These are phyloP conservation scores for Paratilapia polleni DNA, from an alignment of 2,113 vertebrate species.

Conservation along the genomic window DNA sequence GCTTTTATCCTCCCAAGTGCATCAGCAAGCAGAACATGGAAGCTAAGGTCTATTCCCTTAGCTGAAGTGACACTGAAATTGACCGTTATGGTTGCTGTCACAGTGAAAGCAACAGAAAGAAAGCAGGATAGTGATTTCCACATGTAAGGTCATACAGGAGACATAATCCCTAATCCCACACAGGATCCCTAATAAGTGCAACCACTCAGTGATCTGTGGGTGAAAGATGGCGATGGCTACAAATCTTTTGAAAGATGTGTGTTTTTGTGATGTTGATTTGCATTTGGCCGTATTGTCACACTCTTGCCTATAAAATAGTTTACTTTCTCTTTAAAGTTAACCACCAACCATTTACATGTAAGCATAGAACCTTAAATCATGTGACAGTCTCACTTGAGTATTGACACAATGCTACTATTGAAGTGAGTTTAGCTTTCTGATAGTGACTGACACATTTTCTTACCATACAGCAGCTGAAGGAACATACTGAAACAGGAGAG, in stretches of 20 bases:
- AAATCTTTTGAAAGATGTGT: background rate
- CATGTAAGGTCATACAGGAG: background rate
- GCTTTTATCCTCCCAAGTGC: background rate
- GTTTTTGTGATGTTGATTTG: too few relatives aligned
- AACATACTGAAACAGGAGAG: background rate
- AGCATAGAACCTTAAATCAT: background rate
- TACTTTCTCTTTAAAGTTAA: background rate
- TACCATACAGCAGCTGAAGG: background rate
- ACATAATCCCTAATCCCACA: background rate
- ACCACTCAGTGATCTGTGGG: background rate
- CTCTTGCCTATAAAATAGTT: background rate
- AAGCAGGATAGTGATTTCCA: background rate
- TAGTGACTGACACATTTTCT: background rate
- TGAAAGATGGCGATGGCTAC: background rate
- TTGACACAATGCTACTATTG: background rate
- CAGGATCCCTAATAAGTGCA: slow-evolving; percentile 5
- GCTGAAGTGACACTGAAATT: background rate
- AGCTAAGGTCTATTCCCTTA: slow-evolving; percentile 6
- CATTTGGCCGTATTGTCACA: background rate
- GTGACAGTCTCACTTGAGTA: background rate
- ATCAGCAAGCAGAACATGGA: background rate
- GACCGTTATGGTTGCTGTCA: slow-evolving; percentile 8
- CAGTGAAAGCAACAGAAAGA: slow-evolving; percentile 26
- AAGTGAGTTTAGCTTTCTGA: background rate
- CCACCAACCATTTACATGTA: background rate